phyloP scores from a whole-genome alignment of 2,888 invertebrate genomes.

The Apamea monoglypha region DNA sequence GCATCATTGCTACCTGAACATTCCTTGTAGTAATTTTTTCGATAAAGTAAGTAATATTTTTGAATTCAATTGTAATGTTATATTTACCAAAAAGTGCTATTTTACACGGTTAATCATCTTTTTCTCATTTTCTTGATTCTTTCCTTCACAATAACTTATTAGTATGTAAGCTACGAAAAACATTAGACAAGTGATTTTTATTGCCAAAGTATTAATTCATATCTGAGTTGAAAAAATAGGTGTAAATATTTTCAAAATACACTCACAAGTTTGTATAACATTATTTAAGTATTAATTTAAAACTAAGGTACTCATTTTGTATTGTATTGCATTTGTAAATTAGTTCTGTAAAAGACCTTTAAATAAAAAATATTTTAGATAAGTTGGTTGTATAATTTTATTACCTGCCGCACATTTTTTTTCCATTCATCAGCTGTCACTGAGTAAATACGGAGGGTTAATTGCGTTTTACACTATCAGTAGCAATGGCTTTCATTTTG shows the following conservation, averaged over 20 bases:
- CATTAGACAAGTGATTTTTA: constrained; percentile 1
- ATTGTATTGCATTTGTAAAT: neutral
- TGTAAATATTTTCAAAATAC: constrained; percentile 20
- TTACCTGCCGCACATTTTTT: neutral
- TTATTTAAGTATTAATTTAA: constrained; percentile 5
- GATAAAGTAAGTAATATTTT: too few relatives aligned
- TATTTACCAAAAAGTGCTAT: neutral
- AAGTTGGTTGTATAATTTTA: neutral
- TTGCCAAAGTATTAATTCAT: constrained; percentile 40
- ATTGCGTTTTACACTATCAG: too few relatives aligned
- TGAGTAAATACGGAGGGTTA: too few relatives aligned
- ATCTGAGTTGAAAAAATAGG: constrained; percentile 3
- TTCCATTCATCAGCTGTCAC: too few relatives aligned
- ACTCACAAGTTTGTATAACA: neutral
- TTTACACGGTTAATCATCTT: neutral
- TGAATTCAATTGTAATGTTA: neutral
- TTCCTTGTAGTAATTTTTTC: too few relatives aligned
- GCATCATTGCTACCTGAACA: too few relatives aligned
- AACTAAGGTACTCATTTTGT: neutral
- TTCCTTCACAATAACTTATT: too few relatives aligned
- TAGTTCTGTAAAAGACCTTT: neutral
- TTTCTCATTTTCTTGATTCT: neutral
- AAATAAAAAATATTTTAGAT: neutral
- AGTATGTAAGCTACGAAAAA: neutral
- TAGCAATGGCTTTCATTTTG: too few relatives aligned